Conservation (phyloP, 2,888 invertebrate genomes). For the Lasiommata megera region DNA sequence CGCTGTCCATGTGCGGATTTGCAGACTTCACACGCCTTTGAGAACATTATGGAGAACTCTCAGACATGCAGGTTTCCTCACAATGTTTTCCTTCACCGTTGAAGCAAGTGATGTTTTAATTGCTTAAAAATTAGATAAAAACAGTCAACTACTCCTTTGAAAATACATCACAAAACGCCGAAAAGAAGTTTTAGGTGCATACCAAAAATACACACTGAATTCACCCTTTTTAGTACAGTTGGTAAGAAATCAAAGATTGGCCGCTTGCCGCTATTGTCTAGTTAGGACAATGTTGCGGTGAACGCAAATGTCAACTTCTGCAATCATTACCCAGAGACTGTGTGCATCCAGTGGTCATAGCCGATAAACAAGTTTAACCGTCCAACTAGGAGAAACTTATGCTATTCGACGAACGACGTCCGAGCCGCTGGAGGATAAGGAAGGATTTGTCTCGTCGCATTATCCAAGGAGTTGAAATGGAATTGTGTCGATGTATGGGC, state of each 20-base stretch:
- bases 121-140: too few species aligned
- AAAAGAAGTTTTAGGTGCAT: too few species aligned
- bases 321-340: conserved; percentile 63
- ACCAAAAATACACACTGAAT: too few species aligned
- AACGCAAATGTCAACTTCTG: conserved; percentile 61
- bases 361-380: conserved; percentile 51
- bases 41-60: too few species aligned
- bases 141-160: too few species aligned
- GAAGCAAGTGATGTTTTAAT: too few species aligned
- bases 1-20: too few species aligned
- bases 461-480: conserved; percentile 63
- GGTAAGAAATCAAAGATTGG: background rate
- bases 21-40: too few species aligned
- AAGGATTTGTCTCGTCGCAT: conserved; percentile 66
- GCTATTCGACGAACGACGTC: conserved; percentile 44
- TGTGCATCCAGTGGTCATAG: conserved; percentile 54
- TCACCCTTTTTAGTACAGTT: too few species aligned
- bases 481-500: conserved; percentile 63
- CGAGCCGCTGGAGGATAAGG: conserved; percentile 52
- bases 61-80: too few species aligned
- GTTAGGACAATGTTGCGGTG: conserved; percentile 73
- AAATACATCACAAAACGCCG: too few species aligned
- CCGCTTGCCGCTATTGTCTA: conserved; percentile 61
- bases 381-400: conserved; percentile 48
- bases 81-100: too few species aligned